A percentile compares a stretch with the other conserved stretches of the same genome.
phyloP scores from a whole-genome alignment of 1,140 invertebrate species.

The Parasteatoda tepidariorum region DNA sequence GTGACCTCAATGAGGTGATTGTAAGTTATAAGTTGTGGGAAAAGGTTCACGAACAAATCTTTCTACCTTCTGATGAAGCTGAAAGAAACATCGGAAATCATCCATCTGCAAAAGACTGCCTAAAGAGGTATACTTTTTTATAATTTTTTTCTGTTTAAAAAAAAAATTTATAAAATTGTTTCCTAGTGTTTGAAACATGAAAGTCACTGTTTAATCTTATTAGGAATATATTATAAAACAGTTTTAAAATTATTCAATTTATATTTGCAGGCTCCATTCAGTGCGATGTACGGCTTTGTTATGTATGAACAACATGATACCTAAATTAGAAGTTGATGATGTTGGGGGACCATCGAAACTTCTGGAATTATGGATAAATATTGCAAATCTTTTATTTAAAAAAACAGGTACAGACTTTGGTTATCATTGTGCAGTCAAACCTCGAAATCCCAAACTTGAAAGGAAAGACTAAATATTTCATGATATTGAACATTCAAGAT shows the following conservation, averaged over 20 bases:
- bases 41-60: slow-evolving; percentile 72
- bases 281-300: slow-evolving; percentile 74
- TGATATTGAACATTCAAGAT: no score
- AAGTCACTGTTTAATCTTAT: neutral
- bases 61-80: slow-evolving; percentile 71
- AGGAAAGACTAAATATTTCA: no score
- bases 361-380: slow-evolving; percentile 71
- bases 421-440: no score
- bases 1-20: slow-evolving; percentile 70
- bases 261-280: slow-evolving; percentile 67
- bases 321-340: slow-evolving; percentile 72
- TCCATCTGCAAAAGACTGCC: slow-evolving; percentile 69
- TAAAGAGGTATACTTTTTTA: slow-evolving; percentile 68
- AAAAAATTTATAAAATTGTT: neutral
- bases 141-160: neutral
- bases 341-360: slow-evolving; percentile 74
- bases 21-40: slow-evolving; percentile 71
- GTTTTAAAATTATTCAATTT: no score
- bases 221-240: neutral
- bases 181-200: neutral
- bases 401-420: slow-evolving; percentile 65
- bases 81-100: slow-evolving; percentile 70
- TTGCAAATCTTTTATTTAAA: slow-evolving; percentile 73
- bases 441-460: no score
- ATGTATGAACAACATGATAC: slow-evolving; percentile 77